Conservation (phyloP, 2,113 vertebrate genomes). For the Oenanthe melanoleuca region DNA sequence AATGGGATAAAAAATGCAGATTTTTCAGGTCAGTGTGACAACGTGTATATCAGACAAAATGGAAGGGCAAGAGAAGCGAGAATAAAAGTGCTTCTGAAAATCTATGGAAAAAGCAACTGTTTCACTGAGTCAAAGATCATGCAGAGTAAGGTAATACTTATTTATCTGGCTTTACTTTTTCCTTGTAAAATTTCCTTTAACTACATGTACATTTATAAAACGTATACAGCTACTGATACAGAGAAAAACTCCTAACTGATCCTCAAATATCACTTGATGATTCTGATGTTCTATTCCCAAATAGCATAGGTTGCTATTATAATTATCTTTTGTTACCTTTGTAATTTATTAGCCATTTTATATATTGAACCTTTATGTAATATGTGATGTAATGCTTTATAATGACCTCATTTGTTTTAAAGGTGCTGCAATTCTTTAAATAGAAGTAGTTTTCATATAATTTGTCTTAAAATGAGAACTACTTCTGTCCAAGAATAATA, state of each 20-base stretch:
- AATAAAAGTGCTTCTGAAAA: neutral
- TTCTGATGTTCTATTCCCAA: neutral
- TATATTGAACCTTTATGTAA: neutral
- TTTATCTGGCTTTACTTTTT: neutral
- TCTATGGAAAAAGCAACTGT: neutral
- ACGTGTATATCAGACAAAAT: rapidly evolving
- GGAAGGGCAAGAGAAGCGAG: neutral
- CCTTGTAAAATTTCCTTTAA: neutral
- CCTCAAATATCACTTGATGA: neutral
- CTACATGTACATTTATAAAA: neutral
- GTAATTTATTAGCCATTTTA: neutral
- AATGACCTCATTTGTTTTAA: neutral
- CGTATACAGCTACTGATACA: neutral
- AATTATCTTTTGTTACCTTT: neutral
- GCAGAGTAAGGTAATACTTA: neutral
- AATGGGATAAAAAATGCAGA: neutral
- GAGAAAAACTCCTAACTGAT: neutral
- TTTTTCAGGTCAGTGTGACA: neutral
- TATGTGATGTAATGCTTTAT: neutral
- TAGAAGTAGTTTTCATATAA: neutral
- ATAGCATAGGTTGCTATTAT: neutral
- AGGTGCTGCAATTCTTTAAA: neutral
- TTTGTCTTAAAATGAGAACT: neutral
- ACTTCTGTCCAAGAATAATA: neutral
- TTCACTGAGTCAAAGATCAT: neutral